These are phyloP conservation scores for Larimichthys crocea DNA, from an alignment of 2,113 vertebrate genomes.

Conservation along the genomic window DNA sequence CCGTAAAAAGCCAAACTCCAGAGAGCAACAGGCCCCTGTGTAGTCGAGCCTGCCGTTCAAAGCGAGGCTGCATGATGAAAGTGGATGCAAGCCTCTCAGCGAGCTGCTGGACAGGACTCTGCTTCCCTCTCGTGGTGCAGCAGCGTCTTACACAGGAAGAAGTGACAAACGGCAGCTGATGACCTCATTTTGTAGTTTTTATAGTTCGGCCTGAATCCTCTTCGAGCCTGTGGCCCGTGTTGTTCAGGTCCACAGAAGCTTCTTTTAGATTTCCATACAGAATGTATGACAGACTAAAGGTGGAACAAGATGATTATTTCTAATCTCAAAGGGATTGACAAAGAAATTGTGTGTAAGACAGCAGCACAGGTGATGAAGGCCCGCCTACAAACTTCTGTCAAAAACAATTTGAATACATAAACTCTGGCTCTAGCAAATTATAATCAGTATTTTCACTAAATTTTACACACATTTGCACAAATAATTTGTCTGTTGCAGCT, in stretches of 20 bases:
- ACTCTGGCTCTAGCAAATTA: background rate
- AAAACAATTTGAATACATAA: background rate
- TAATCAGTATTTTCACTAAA: no score
- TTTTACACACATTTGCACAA: no score
- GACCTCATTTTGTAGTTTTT: no score
- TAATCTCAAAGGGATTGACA: background rate
- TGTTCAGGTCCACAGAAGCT: background rate
- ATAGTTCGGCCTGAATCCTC: background rate
- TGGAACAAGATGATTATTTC: background rate
- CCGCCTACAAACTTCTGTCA: background rate
- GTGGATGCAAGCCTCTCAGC: slow-evolving; percentile 12
- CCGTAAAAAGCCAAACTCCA: background rate
- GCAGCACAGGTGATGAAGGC: background rate
- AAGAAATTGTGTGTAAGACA: background rate
- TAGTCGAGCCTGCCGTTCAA: slow-evolving; percentile 3
- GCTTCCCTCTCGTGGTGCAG: slow-evolving; percentile 60
- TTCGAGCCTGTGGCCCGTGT: background rate
- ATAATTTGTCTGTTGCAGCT: no score
- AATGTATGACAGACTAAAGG: background rate
- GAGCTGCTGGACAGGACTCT: slow-evolving; percentile 5
- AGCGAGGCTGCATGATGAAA: slow-evolving; percentile 59
- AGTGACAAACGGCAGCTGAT: background rate
- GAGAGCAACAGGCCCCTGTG: background rate
- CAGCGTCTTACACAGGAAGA: background rate
- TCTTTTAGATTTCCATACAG: no score